Percentiles rank a stretch among this genome's conserved stretches.
phyloP scores from a whole-genome alignment of 1,140 invertebrate species.

The Cydia pomonella region DNA sequence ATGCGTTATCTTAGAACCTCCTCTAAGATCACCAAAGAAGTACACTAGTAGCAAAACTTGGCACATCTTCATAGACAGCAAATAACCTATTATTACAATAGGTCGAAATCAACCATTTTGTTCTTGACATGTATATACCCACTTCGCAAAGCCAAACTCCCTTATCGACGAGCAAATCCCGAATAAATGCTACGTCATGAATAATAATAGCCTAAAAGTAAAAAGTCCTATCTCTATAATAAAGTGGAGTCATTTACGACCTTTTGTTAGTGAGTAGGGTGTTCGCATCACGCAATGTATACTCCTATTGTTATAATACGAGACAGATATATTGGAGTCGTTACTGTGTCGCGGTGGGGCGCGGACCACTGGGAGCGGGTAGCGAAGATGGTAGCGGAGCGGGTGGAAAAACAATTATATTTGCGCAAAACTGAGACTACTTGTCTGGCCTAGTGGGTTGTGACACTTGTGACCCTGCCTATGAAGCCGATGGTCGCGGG shows the following conservation, averaged over 20 bases:
- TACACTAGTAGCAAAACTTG: too few species aligned
- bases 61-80: too few species aligned
- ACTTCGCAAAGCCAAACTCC: neutral
- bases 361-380: neutral
- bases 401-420: neutral
- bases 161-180: neutral
- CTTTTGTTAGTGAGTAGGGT: neutral
- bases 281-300: neutral
- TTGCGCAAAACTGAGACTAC: too few species aligned
- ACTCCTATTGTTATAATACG: conserved; percentile 11
- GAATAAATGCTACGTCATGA: conserved; percentile 1
- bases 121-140: conserved; percentile 7
- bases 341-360: conserved; percentile 3
- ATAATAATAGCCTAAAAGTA: neutral
- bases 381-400: neutral
- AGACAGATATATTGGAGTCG: conserved; percentile 13
- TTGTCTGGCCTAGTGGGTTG: too few species aligned
- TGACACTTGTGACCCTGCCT: too few species aligned
- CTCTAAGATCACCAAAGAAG: too few species aligned
- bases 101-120: neutral
- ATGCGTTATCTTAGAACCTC: too few species aligned
- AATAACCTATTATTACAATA: neutral
- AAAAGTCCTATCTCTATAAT: neutral
- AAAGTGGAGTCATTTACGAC: neutral
- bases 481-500: too few species aligned